Conservation (phyloP, 2,113 vertebrate species). For the Saimiri boliviensis region DNA sequence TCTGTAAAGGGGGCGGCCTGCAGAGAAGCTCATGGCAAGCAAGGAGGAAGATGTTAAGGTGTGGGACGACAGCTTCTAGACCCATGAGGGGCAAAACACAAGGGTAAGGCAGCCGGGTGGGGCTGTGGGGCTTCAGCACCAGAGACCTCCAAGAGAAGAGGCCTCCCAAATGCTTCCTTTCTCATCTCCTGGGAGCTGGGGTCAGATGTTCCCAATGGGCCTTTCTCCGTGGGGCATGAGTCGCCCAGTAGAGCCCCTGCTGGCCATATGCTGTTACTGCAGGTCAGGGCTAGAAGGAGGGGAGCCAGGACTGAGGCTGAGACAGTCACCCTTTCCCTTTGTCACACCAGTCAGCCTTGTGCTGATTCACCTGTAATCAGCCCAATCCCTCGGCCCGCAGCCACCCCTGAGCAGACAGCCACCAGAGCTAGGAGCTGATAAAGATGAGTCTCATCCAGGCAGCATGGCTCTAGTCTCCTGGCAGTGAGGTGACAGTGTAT, state of each 20-base stretch:
- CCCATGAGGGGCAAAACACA: neutral
- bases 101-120: neutral
- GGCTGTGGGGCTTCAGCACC: neutral
- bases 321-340: neutral
- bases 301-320: neutral
- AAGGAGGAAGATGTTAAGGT: neutral
- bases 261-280: neutral
- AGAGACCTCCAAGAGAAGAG: neutral
- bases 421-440: neutral
- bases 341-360: neutral
- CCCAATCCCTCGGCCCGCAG: neutral
- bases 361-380: neutral
- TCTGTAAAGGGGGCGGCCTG: neutral
- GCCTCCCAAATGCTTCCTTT: fast-evolving
- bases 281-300: neutral
- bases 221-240: fast-evolving
- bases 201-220: neutral
- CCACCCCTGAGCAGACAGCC: neutral
- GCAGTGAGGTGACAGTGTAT: neutral
- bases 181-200: no score
- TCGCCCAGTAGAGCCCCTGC: neutral
- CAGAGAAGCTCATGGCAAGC: neutral
- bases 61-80: neutral
- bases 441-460: neutral
- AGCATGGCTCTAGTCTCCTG: neutral